phyloP scores from a whole-genome alignment of 2,113 vertebrate species.

The Emydocephalus ijimae region DNA sequence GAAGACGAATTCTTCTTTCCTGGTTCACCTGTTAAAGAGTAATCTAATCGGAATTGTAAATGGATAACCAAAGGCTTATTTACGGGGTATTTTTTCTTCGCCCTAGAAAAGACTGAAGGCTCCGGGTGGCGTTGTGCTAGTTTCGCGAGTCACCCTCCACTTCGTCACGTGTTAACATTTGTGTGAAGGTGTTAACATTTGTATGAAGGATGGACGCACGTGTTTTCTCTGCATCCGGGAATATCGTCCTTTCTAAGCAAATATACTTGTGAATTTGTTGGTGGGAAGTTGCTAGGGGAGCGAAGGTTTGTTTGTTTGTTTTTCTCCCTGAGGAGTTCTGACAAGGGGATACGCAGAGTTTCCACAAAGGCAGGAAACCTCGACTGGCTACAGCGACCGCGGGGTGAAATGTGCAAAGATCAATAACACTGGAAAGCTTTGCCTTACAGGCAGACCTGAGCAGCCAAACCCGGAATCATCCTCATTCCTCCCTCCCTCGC shows the following conservation, averaged over 20 bases:
- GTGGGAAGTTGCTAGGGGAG: neutral
- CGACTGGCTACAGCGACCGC: neutral
- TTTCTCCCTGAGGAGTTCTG: neutral
- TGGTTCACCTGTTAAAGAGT: neutral
- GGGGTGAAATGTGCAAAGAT: conserved; percentile 53
- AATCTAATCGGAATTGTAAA: neutral
- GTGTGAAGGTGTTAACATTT: neutral
- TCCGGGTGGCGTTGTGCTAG: neutral
- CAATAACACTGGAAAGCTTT: conserved; percentile 64
- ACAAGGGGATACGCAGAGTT: neutral
- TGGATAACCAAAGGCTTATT: neutral
- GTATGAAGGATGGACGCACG: neutral
- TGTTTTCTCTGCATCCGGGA: neutral
- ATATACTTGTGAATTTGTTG: neutral
- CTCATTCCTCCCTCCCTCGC: neutral
- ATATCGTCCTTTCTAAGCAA: neutral
- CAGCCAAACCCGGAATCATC: conserved; percentile 23
- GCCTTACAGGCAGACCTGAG: conserved; percentile 29
- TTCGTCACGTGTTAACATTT: neutral
- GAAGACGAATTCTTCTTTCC: neutral
- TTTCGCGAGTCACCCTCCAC: neutral
- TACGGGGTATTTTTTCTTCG: neutral
- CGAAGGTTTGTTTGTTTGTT: neutral
- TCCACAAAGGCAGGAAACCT: neutral
- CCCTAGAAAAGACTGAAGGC: neutral